phyloP scores from a whole-genome alignment of 2,888 invertebrate genomes.

The Drosophila picticornis region DNA sequence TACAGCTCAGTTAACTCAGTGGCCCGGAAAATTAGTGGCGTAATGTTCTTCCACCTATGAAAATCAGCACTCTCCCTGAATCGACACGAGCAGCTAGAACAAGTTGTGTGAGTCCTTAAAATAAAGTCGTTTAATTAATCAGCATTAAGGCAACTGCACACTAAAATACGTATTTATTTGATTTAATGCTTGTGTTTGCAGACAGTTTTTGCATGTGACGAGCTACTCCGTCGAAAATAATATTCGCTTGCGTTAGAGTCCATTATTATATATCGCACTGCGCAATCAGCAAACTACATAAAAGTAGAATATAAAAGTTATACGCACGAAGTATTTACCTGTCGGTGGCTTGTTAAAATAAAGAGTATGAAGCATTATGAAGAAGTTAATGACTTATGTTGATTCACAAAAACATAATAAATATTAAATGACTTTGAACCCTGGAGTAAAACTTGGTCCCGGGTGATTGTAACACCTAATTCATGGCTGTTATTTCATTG shows the following conservation, averaged over 20 bases:
- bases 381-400: background rate
- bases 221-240: background rate
- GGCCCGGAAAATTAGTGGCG: constrained; percentile 36
- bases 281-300: constrained; percentile 19
- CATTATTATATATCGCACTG: constrained; percentile 12
- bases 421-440: background rate
- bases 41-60: constrained; percentile 2
- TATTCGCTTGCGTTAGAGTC: background rate
- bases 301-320: background rate
- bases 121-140: background rate
- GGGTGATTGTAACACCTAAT: background rate
- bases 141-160: background rate
- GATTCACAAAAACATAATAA: background rate
- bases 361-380: background rate
- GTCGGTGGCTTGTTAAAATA: background rate
- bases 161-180: background rate
- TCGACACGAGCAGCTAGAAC: constrained; percentile 8
- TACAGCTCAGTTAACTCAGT: constrained; percentile 29
- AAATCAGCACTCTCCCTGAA: constrained; percentile 23
- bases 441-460: background rate
- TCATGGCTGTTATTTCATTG: background rate
- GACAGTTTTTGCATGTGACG: constrained; percentile 29
- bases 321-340: background rate
- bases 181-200: constrained; percentile 17
- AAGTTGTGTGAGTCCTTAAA: constrained; percentile 45